A percentile compares a stretch with the other conserved stretches of the same genome.
phyloP scores from a whole-genome alignment of 2,888 invertebrate genomes.

The Pharmacophagus antenor region DNA sequence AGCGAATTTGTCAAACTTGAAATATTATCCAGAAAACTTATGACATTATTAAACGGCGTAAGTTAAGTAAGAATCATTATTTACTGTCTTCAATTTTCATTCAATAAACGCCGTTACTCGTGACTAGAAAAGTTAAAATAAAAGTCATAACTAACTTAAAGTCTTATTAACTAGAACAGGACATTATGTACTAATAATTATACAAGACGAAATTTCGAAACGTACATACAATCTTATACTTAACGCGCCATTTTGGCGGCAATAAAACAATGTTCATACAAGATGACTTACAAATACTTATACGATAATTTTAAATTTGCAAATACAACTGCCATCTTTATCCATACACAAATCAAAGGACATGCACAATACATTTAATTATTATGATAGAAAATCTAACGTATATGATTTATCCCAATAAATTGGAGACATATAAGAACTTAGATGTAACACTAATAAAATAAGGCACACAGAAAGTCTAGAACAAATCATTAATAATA shows the following conservation, averaged over 20 bases:
- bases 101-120: constrained; percentile 65
- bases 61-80: background rate
- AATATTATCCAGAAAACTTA: no score
- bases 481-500: constrained; percentile 37
- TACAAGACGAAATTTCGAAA: constrained; percentile 48
- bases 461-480: constrained; percentile 60
- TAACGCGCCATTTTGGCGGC: constrained; percentile 35
- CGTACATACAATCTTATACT: constrained; percentile 54
- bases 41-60: background rate
- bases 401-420: constrained; percentile 28
- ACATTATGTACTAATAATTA: constrained; percentile 59
- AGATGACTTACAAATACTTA: constrained; percentile 26
- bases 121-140: constrained; percentile 72
- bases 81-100: constrained; percentile 47
- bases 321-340: constrained; percentile 25
- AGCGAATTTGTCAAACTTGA: no score
- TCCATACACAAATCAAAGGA: constrained; percentile 33
- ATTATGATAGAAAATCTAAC: constrained; percentile 30
- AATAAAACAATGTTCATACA: constrained; percentile 31
- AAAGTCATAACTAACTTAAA: constrained; percentile 60
- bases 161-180: constrained; percentile 44
- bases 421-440: constrained; percentile 34
- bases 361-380: constrained; percentile 31
- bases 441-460: constrained; percentile 50
- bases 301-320: constrained; percentile 22